phyloP scores from a whole-genome alignment of 2,113 vertebrate species.

The Ophiodon elongatus region DNA sequence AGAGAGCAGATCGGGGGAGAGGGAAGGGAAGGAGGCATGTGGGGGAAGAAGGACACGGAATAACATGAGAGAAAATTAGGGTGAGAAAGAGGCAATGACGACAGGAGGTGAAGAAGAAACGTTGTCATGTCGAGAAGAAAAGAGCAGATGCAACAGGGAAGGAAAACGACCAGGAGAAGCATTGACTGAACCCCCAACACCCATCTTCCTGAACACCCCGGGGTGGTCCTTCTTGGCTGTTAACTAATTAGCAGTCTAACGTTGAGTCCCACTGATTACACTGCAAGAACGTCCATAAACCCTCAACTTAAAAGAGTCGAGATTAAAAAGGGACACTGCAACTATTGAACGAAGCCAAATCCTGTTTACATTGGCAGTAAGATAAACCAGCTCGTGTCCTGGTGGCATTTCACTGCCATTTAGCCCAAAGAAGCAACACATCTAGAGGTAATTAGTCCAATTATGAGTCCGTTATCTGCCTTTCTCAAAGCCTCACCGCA shows the following conservation, averaged over 20 bases:
- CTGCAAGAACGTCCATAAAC: slow-evolving; percentile 48
- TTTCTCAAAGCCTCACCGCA: slow-evolving; percentile 54
- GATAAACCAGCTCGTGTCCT: slow-evolving; percentile 74
- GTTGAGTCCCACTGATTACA: slow-evolving; percentile 64
- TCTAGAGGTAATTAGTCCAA: slow-evolving; percentile 72
- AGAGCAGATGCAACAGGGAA: slow-evolving; percentile 27
- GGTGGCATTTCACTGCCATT: slow-evolving; percentile 74
- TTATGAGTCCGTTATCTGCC: slow-evolving; percentile 66
- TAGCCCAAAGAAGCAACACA: slow-evolving; percentile 63
- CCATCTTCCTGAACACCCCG: slow-evolving; percentile 35
- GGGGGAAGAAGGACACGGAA: slow-evolving; percentile 14
- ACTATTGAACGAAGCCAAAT: slow-evolving; percentile 67
- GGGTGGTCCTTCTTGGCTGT: slow-evolving; percentile 50
- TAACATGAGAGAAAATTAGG: slow-evolving; percentile 41
- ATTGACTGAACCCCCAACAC: slow-evolving; percentile 22
- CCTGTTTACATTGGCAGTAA: slow-evolving; percentile 77
- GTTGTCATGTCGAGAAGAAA: slow-evolving; percentile 13
- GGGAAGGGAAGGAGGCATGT: slow-evolving; percentile 5
- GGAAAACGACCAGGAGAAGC: slow-evolving; percentile 10
- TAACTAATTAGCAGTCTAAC: slow-evolving; percentile 56
- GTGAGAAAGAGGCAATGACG: slow-evolving; percentile 14
- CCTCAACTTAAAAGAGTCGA: slow-evolving; percentile 37
- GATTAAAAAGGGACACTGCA: slow-evolving; percentile 54
- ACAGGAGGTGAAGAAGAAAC: slow-evolving; percentile 29
- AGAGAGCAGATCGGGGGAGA: not conserved